phyloP scores from a whole-genome alignment of 2,797 vertebrate species.

The Ceryle rudis region DNA sequence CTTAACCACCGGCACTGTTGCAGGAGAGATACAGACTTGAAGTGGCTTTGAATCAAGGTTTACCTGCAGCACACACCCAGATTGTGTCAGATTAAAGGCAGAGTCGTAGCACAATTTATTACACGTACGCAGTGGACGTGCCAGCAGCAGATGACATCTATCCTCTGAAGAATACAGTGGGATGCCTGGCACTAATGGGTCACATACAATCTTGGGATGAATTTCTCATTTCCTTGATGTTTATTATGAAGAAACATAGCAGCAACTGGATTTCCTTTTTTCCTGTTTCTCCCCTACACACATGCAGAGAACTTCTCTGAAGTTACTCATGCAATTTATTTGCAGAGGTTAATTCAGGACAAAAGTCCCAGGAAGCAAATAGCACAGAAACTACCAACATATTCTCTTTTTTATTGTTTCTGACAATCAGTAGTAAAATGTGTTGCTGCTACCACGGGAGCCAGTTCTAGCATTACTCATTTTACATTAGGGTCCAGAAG shows the following conservation, averaged over 20 bases:
- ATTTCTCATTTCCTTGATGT: background rate
- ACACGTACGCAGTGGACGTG: rapidly evolving
- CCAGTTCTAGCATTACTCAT: constrained; percentile 69
- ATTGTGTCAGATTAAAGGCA: background rate
- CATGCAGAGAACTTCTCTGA: background rate
- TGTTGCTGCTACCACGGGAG: constrained; percentile 69
- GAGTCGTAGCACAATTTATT: background rate
- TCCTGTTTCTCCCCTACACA: background rate
- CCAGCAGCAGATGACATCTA: background rate
- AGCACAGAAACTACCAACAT: constrained; percentile 35
- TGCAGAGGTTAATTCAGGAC: constrained; percentile 69
- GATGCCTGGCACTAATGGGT: background rate
- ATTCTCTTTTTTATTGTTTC: constrained; percentile 70
- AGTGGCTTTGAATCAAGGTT: background rate
- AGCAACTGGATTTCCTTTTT: background rate
- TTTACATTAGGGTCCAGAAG: constrained; percentile 61
- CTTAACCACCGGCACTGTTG: no score
- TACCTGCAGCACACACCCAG: background rate
- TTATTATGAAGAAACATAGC: background rate
- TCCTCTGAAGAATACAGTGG: background rate
- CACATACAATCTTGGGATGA: background rate
- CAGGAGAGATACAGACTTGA: background rate
- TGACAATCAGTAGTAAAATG: constrained; percentile 77
- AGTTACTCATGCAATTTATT: constrained; percentile 44
- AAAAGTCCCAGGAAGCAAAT: constrained; percentile 55